phyloP scores from a whole-genome alignment of 2,888 invertebrate genomes.

The Oxystoma pomonae region DNA sequence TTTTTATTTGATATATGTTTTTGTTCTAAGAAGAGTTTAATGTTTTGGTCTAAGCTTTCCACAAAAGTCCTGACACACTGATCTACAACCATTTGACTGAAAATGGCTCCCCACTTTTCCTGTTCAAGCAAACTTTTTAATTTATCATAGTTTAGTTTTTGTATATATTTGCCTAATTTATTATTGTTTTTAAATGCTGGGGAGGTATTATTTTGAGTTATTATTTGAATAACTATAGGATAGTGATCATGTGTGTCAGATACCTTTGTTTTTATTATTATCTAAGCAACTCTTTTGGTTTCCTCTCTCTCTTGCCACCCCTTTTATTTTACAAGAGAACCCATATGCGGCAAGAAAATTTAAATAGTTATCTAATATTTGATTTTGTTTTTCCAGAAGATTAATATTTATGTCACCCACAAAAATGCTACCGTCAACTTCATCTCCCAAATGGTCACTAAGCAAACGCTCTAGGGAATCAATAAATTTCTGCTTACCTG shows the following conservation, averaged over 20 bases:
- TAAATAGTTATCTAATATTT: neutral
- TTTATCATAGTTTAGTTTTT: neutral
- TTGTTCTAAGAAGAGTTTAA: neutral
- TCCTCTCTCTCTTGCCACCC: neutral
- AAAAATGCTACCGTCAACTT: neutral
- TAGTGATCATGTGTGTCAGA: neutral
- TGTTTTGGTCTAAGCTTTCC: neutral
- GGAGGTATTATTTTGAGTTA: neutral
- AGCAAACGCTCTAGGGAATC: neutral
- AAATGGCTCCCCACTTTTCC: neutral
- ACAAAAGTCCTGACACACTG: neutral
- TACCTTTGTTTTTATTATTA: neutral
- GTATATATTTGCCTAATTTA: neutral
- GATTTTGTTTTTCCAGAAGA: neutral
- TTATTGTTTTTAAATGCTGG: neutral
- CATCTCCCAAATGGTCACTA: neutral
- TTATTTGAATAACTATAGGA: neutral
- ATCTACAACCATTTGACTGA: neutral
- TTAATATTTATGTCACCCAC: neutral
- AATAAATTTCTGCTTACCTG: neutral
- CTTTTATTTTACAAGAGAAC: neutral
- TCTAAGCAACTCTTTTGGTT: neutral
- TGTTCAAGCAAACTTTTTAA: neutral
- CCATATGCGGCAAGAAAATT: neutral
- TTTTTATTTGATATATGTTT: neutral